Conservation (phyloP, 2,113 vertebrate species). For the Lota lota region DNA sequence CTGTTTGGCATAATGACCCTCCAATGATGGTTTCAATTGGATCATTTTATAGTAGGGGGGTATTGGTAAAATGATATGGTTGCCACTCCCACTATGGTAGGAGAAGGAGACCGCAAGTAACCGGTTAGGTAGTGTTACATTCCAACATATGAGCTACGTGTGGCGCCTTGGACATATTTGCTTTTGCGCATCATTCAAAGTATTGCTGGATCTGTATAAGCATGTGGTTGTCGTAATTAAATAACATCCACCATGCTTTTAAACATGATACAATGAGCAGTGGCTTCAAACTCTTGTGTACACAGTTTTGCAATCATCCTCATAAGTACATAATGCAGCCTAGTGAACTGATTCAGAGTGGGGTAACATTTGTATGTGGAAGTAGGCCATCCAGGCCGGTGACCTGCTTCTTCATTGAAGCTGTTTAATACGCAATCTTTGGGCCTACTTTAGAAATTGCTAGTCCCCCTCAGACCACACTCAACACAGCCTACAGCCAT, state of each 20-base stretch:
- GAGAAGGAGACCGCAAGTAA: slow-evolving; percentile 50
- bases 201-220: too few species aligned
- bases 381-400: slow-evolving; percentile 32
- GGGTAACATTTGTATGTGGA: slow-evolving; percentile 17
- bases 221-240: too few species aligned
- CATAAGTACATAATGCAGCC: background rate
- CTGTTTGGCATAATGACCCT: slow-evolving; percentile 66
- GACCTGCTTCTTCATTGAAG: slow-evolving; percentile 44
- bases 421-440: slow-evolving; percentile 36
- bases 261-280: too few species aligned
- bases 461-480: background rate
- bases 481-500: slow-evolving; percentile 11
- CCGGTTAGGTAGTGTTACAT: slow-evolving; percentile 65
- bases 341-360: background rate
- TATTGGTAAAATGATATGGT: slow-evolving; percentile 17
- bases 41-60: background rate
- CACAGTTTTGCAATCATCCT: background rate
- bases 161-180: too few species aligned
- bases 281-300: too few species aligned
- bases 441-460: slow-evolving; percentile 39
- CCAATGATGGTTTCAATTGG: slow-evolving; percentile 32
- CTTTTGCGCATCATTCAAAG: too few species aligned
- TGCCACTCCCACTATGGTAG: slow-evolving; percentile 18
- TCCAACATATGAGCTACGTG: slow-evolving; percentile 44
- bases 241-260: too few species aligned